Evolutionary conservation across 2,888 invertebrate genomes (phyloP), one percentile per base, ranked within the genome.

Genomic region (Hirtodrosophila confusa): DNA sequence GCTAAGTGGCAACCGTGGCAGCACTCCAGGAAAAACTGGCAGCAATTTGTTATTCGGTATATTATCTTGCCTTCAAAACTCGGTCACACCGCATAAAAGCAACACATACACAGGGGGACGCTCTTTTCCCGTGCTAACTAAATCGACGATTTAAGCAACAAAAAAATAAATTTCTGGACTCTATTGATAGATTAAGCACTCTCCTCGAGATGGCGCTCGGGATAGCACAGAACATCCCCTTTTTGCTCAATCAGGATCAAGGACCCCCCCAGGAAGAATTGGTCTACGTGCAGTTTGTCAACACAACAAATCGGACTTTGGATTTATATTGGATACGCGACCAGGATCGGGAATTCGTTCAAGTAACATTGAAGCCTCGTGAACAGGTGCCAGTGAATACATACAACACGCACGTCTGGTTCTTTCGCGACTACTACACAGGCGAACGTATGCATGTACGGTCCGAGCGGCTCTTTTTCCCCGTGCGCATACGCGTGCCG

Each of bases 381-480:
- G 92, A 78, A 0, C 77, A 77, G 8, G 74, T 87, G 3, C 87
- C 87, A 80, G 93, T 96, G 0, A 95, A 96, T 80, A 96, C 97
- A 0, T 97, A 93, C 89, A 94, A 94, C 10, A 94, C 95, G 0
- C 97, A 97, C 91, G 96, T 96, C 0, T 97, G 97, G 97, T 94
- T 97, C 68, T 97, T 96, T 87, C 92, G 94, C 0, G 96, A 97
- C 89, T 91, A 93, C 0, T 90, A 93, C 0, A 95, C 96, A 0
- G 93, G 93, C 48, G 96, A 96, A 80, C 93, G 93, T 37, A 91
- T 94, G 90, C 87, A 89, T 33, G 93, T 95, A 0, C 93, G 66
- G 92, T 93, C 80, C 90, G 92, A 73, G 72, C 90, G 53, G 0
- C 89, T 93, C 48, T 93, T 93, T 89, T 88, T 93, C 76, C 93